Evolutionary conservation across 2,113 vertebrate species (phyloP), one percentile per base, ranked within the genome.

Genomic region (Theristicus caerulescens): DNA sequence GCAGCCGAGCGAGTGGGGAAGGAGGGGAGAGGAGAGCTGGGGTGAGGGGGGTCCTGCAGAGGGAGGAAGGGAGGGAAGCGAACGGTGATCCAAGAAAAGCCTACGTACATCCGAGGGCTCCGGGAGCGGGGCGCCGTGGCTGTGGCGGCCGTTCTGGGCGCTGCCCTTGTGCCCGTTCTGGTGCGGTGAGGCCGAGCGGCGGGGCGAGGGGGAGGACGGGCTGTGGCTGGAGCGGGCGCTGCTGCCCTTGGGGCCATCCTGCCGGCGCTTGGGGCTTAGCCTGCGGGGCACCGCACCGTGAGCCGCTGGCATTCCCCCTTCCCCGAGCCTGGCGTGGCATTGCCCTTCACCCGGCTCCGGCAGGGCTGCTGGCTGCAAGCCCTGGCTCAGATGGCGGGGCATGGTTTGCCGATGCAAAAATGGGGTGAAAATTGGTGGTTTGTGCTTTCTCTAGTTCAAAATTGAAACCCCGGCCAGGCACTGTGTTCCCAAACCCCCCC

Each of bases 21-120:
- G 52, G 81, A 89, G 22, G 52, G 44, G 40, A 79, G 78, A 87
- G 86, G 93, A 90, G 89, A 95, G 69, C 51, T 4, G 4, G 18
- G 86, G 51, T 21, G 19, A 42, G 15, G 36, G 36, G 80, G 4
- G 31, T 86, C 94, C 85, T 82, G 78, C 20, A 9, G 59, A 95
- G 81, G 93, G 81, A 94, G 90, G 74, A 88, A 65, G 67, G 80
- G 61, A 94, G 79, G 94, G 95, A 93, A 91, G 89, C 32, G 84
- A 98, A 97, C 32, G 64, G 80, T 96, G 88, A 62, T 95, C 95
- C 95, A 96, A 98, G 98, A 98, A 94, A 97, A 98, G 98, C 98
- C 83, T 99, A 99, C 99, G 97, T 99, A 99, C 99, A 99, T 99
- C 98, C 97, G 98, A 97, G 93, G 97, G 98, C 97, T 99, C 99